Evolutionary conservation across 1,140 invertebrate genomes (phyloP), one percentile per base, ranked within the genome.

Genomic region (Drosophila ambigua): DNA sequence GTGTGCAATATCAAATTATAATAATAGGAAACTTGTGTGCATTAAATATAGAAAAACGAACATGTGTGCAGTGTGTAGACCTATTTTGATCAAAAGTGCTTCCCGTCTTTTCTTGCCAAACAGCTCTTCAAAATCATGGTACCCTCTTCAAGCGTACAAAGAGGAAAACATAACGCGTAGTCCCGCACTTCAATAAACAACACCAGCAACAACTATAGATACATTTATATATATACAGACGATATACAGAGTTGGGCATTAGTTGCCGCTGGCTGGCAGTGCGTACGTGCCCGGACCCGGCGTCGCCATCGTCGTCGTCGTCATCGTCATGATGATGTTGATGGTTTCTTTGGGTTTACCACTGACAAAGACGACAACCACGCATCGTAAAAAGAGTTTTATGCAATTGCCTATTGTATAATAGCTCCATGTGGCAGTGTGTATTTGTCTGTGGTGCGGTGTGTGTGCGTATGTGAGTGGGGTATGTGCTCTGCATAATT

Each of bases 401-500:
- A 88, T 88, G 83, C 83, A 87, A 87, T 88, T 87, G 83, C 79
- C 59, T 60, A 65, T 71, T 57, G 78, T 69, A 46, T 55, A 69
- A 72, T 54, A 51, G 48, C 59, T 39, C 35, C 35, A 39, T 39
- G 46, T 73, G 46, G 39, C 46, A 31, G 43, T 75, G 55, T 60
- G 41, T 49, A 60, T 50, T 63, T 41, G 66, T 48, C 82, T 85
- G 82, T 87, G 82, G 76, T 87, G 88, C 82, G 88, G 88, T 31
- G 43, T 59, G 46, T 62, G 59, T 77, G 61, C 50, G 54, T 53
- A 43, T 87, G 80, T 74, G 64, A 79, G 71, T 62, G 65, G 62
- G 75, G 75, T 87, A 87, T 87, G 83, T 87, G 83, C 83, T 87
- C 83, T 83, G 83, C 83, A 87, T 87, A 87, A 88, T 89, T 87